Conservation (phyloP, 2,113 vertebrate species). For the Dermatemys mawii region DNA sequence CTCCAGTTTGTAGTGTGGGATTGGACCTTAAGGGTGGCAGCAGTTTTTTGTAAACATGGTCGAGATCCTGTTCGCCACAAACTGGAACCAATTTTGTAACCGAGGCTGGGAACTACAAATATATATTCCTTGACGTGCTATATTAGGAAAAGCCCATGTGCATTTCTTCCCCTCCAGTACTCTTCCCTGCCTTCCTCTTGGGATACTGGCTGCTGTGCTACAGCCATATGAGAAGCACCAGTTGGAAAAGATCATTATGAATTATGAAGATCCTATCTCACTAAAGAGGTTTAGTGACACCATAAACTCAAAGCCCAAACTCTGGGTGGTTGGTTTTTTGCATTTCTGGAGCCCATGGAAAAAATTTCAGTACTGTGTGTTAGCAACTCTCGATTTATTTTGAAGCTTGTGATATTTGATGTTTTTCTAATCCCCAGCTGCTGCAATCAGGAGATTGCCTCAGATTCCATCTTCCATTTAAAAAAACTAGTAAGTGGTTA, state of each 20-base stretch:
- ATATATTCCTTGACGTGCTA: not conserved
- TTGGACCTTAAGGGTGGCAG: accelerated
- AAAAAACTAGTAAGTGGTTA: not conserved
- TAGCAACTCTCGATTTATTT: not conserved
- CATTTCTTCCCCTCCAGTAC: not conserved
- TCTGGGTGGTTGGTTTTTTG: not conserved
- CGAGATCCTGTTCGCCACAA: not conserved
- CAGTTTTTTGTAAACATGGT: not conserved
- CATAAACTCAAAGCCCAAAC: not conserved
- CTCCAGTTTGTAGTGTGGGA: accelerated
- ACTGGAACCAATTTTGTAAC: not conserved
- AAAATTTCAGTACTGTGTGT: not conserved
- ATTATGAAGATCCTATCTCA: not conserved
- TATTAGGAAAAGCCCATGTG: not conserved
- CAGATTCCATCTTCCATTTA: not conserved
- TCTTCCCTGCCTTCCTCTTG: not conserved
- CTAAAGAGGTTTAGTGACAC: not conserved
- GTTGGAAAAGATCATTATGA: not conserved
- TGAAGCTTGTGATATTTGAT: not conserved
- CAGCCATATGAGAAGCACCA: not conserved
- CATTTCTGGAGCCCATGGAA: not conserved
- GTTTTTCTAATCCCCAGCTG: not conserved
- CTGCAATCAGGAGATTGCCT: not conserved
- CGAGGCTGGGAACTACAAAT: not conserved
- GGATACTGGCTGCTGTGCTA: not conserved